A percentile compares a stretch with the other conserved stretches of the same genome.
Evolutionary conservation across 92 coral and sea anemone genomes (phyloP).

Genomic region (Zoanthus sociatus): DNA sequence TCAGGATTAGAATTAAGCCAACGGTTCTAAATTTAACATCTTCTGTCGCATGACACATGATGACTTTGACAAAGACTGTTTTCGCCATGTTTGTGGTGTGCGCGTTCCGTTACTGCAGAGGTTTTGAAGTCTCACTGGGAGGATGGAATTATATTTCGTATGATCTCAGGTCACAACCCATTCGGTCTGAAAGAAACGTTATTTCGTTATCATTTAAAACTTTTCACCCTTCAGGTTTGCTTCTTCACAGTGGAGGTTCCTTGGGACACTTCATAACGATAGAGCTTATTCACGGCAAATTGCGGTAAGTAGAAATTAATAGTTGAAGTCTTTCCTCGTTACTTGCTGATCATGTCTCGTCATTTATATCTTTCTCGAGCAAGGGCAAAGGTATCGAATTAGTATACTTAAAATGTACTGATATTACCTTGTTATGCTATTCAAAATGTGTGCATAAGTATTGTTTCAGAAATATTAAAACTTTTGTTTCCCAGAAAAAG

Average conservation of each 20-base stretch:
- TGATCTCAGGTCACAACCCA: constrained; percentile 72
- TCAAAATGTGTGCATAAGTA: too few relatives aligned
- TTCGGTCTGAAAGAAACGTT: constrained; percentile 57
- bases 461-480: too few relatives aligned
- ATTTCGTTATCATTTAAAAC: constrained; percentile 87
- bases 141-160: constrained; percentile 76
- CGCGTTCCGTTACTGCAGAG: constrained; percentile 39
- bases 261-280: constrained; percentile 86
- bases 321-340: background rate
- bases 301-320: constrained; percentile 65
- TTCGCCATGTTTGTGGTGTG: background rate
- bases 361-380: background rate
- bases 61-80: constrained; percentile 9
- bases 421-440: too few relatives aligned
- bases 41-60: background rate
- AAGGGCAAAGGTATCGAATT: background rate
- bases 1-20: background rate
- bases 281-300: constrained; percentile 86
- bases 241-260: constrained; percentile 84
- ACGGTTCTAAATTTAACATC: constrained; percentile 11
- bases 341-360: background rate
- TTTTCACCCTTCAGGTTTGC: constrained; percentile 80
- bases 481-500: too few relatives aligned
- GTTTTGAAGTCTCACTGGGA: constrained; percentile 64
- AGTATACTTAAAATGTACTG: too few relatives aligned